Evolutionary conservation across 2,113 vertebrate species (phyloP), one percentile per base, ranked within the genome.

Genomic region (Larimichthys crocea): DNA sequence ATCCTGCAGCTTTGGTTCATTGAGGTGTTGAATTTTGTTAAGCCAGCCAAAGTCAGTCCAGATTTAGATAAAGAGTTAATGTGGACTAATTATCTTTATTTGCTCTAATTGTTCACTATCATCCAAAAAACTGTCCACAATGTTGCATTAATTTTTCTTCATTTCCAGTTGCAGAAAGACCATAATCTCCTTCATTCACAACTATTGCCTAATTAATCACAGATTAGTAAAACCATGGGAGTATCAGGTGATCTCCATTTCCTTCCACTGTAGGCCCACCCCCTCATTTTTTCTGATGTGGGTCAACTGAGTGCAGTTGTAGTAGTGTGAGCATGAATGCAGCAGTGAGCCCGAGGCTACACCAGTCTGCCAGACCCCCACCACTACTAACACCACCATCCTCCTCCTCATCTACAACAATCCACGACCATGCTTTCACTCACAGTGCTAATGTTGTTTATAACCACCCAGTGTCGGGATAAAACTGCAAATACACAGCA

Each of bases 241-340:
- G 76, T 68, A 82, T 90, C 84, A 86, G 9, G 57, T 79, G 74
- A 85, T 79, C 61, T 78, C 55, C 14, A 26, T 68, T 63, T 76
- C 63, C 46, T 61, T 56, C 44, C 35, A 8, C 22, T 67, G 19
- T 24, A 29, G 1, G 15, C 35, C 66, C 11, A 0, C 42, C 79
- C 76, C 35, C 50, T 29, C 57, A 19, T 49, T 67, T 60, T 62
- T 15, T 64, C 46, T 85, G 81, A 89, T 94, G 80, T 94, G 82
- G 94, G 92, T 93, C 92, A 94, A 69, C 70, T 52, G 69, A 84
- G 76, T 91, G 76, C 69, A 89, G 73, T 89, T 65, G 74, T 90
- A 84, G 87, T 86, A 74, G 78, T 40, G 72, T 87, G 82, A 88
- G 77, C 82, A 83, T 82, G 74, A 91, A 85, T 77, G 87, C 52